phyloP scores from a whole-genome alignment of 2,888 invertebrate genomes.

The Galerucella nymphaeae region DNA sequence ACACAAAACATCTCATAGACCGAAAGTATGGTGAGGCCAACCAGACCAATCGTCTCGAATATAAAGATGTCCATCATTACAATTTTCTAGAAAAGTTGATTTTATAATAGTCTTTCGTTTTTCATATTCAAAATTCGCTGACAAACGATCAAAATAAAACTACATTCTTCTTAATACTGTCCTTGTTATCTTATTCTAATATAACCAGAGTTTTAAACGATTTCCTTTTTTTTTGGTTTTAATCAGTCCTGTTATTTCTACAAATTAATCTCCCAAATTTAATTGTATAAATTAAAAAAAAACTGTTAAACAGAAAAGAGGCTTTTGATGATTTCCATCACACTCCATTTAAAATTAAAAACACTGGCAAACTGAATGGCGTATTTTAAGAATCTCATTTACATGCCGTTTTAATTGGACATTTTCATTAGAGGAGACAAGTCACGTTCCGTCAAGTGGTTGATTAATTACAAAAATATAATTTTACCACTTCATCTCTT shows the following conservation, averaged over 20 bases:
- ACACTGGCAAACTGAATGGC: constrained; percentile 50
- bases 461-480: constrained; percentile 48
- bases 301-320: constrained; percentile 33
- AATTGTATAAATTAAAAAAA: constrained; percentile 51
- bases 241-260: constrained; percentile 14
- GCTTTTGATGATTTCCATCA: constrained; percentile 39
- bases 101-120: too few species aligned
- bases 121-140: too few species aligned
- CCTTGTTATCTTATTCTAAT: too few species aligned
- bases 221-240: not conserved
- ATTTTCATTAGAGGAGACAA: constrained; percentile 55
- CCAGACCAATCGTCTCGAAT: too few species aligned
- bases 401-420: constrained; percentile 57
- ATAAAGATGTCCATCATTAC: too few species aligned
- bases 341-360: constrained; percentile 54
- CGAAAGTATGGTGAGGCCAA: too few species aligned
- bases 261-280: constrained; percentile 47
- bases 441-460: constrained; percentile 52
- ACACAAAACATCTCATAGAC: too few species aligned
- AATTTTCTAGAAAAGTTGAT: too few species aligned
- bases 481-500: constrained; percentile 38
- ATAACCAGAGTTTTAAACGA: not conserved
- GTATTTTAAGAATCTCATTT: constrained; percentile 56
- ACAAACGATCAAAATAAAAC: too few species aligned
- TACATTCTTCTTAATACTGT: too few species aligned